Conservation (phyloP, 2,113 vertebrate genomes). For the Lampris megalopsis region DNA sequence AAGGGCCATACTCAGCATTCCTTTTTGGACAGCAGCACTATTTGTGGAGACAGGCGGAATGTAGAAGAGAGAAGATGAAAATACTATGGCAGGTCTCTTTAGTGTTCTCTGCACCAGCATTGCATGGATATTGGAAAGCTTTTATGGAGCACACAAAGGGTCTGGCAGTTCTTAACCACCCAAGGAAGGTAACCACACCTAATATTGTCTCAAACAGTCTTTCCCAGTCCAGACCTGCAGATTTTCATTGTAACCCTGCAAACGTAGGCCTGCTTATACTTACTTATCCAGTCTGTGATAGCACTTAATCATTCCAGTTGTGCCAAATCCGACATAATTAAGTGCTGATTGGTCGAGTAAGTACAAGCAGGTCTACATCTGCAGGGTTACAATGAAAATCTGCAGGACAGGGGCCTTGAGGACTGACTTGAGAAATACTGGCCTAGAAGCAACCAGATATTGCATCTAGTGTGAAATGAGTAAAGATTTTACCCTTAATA, state of each 20-base stretch:
- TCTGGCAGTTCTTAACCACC: neutral
- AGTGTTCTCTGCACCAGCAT: neutral
- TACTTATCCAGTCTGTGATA: too few species aligned
- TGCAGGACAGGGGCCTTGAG: too few species aligned
- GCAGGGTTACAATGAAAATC: too few species aligned
- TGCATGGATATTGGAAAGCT: neutral
- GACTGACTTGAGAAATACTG: too few species aligned
- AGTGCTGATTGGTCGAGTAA: too few species aligned
- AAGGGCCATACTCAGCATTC: neutral
- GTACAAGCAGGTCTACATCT: too few species aligned
- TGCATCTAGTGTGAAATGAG: slow-evolving; percentile 6
- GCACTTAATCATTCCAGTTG: too few species aligned
- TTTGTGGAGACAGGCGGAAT: neutral
- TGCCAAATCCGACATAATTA: too few species aligned
- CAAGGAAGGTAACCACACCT: neutral
- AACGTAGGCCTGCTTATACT: too few species aligned
- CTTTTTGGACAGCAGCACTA: neutral
- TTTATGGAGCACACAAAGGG: neutral
- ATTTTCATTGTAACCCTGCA: too few species aligned
- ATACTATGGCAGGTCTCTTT: neutral
- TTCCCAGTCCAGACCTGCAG: too few species aligned
- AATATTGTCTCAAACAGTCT: neutral
- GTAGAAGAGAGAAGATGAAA: neutral
- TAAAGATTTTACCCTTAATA: slow-evolving; percentile 7
- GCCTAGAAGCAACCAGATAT: slow-evolving; percentile 1